phyloP scores from a whole-genome alignment of 2,888 invertebrate genomes.

The Brachycybe producta region DNA sequence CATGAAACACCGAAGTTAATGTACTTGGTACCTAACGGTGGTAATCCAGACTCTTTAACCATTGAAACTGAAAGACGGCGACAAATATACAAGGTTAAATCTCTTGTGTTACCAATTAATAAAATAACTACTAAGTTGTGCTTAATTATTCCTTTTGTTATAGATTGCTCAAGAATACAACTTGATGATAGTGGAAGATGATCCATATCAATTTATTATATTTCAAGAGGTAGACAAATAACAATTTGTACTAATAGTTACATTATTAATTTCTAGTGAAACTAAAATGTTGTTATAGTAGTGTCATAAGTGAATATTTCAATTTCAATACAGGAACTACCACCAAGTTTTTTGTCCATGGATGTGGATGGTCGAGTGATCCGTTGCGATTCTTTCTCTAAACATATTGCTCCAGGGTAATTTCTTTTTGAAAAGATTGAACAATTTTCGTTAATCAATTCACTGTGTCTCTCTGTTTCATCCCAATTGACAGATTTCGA shows the following conservation, averaged over 20 bases:
- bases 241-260: neutral
- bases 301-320: too few species aligned
- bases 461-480: neutral
- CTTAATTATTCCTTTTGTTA: neutral
- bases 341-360: constrained; percentile 24
- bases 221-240: constrained; percentile 45
- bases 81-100: constrained; percentile 10
- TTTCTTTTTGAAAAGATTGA: too few species aligned
- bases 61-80: neutral
- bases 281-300: neutral
- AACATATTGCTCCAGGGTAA: constrained; percentile 32
- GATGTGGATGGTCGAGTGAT: constrained; percentile 33
- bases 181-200: constrained; percentile 65
- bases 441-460: neutral
- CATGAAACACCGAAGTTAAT: constrained; percentile 3
- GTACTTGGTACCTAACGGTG: constrained; percentile 11
- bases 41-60: constrained; percentile 9
- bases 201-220: constrained; percentile 66
- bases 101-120: neutral
- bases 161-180: constrained; percentile 57
- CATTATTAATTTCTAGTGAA: constrained; percentile 1
- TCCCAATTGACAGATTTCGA: constrained; percentile 1
- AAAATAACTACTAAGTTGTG: neutral
- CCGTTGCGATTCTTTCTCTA: constrained; percentile 34
- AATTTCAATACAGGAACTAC: neutral